Evolutionary conservation across 1,140 invertebrate genomes (phyloP).

Genomic region (Sinella curviseta): DNA sequence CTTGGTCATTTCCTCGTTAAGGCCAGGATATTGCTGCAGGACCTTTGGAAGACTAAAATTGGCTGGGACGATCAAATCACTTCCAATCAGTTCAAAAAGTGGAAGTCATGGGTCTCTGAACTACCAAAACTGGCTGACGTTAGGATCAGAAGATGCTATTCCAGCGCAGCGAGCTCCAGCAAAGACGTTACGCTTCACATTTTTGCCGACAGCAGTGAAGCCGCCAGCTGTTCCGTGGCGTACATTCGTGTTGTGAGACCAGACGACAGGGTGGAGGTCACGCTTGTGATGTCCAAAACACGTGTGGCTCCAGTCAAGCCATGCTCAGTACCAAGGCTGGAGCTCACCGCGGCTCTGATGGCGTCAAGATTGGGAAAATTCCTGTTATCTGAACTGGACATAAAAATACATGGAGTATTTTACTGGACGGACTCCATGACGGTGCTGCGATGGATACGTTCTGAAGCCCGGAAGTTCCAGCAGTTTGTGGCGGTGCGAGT

Average conservation of each 20-base stretch:
- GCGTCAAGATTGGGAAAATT: constrained; percentile 37
- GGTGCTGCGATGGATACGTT: background rate
- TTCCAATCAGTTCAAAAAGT: background rate
- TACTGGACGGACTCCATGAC: constrained; percentile 3
- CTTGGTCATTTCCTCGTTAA: constrained; percentile 24
- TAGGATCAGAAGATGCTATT: constrained; percentile 37
- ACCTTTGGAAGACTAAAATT: constrained; percentile 33
- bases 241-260: constrained; percentile 10
- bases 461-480: background rate
- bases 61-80: constrained; percentile 41
- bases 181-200: constrained; percentile 34
- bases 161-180: background rate
- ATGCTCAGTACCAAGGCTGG: constrained; percentile 53
- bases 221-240: constrained; percentile 27
- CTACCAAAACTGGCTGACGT: background rate
- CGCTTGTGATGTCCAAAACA: constrained; percentile 51
- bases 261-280: constrained; percentile 12
- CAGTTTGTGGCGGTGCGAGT: background rate
- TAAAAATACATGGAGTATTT: background rate
- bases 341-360: constrained; percentile 54
- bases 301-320: constrained; percentile 52
- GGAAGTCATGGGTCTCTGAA: constrained; percentile 24
- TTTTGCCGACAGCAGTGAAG: constrained; percentile 30
- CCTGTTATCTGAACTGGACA: background rate
- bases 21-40: constrained; percentile 39